A percentile compares a stretch with the other conserved stretches of the same genome.
Conservation (phyloP, 2,113 vertebrate species). For the Sula dactylatra region DNA sequence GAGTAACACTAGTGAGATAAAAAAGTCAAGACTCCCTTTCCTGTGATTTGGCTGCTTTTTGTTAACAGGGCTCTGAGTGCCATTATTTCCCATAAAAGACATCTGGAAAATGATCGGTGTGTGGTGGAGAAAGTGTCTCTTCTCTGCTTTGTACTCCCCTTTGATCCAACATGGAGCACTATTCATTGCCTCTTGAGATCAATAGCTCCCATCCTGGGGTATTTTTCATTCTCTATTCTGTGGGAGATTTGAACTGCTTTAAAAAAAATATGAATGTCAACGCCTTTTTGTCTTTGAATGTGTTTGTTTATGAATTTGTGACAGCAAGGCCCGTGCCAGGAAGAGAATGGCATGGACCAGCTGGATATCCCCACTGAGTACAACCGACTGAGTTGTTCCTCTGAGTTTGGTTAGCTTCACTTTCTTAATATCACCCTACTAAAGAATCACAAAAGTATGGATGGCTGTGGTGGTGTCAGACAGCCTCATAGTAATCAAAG, state of each 20-base stretch:
- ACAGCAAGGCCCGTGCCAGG: neutral
- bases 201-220: conserved; percentile 7
- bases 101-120: conserved; percentile 27
- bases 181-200: conserved; percentile 51
- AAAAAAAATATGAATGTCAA: neutral
- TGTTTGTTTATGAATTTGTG: conserved; percentile 55
- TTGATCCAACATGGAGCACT: conserved; percentile 57
- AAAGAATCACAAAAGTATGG: neutral
- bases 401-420: neutral
- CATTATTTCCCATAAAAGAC: conserved; percentile 42
- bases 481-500: neutral
- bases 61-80: conserved; percentile 47
- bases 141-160: conserved; percentile 37
- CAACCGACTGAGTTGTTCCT: neutral
- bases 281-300: neutral
- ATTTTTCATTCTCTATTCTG: conserved; percentile 6
- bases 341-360: conserved; percentile 29
- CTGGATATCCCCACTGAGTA: neutral
- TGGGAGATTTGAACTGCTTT: conserved; percentile 34
- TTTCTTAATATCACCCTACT: neutral
- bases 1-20: conserved; percentile 59
- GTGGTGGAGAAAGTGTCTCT: conserved; percentile 54
- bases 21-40: conserved; percentile 45
- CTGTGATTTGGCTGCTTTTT: conserved; percentile 57
- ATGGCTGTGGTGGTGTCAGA: neutral